A percentile compares a stretch with the other conserved stretches of the same genome.
Conservation (phyloP, 1,140 invertebrate species). For the Dendroctonus valens region DNA sequence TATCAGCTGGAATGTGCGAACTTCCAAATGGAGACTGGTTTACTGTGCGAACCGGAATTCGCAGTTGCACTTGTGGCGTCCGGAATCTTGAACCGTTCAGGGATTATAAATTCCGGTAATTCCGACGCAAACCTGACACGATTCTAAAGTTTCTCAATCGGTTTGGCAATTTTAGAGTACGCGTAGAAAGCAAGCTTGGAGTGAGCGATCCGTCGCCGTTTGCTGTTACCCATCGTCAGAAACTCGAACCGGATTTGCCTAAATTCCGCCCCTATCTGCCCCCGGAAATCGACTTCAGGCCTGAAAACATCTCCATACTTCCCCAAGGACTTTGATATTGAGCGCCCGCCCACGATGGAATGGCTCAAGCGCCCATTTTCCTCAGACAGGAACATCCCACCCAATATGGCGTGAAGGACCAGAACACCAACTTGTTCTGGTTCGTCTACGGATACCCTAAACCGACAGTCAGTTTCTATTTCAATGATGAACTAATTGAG, state of each 20-base stretch:
- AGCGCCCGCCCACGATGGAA: slow-evolving; percentile 77
- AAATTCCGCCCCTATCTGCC: slow-evolving; percentile 77
- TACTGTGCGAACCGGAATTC: slow-evolving; percentile 74
- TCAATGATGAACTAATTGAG: slow-evolving; percentile 79
- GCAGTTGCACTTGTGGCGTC: slow-evolving; percentile 83
- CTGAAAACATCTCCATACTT: slow-evolving; percentile 84
- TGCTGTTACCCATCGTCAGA: slow-evolving; percentile 75
- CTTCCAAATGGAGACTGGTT: slow-evolving; percentile 87
- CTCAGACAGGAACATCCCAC: slow-evolving; percentile 79
- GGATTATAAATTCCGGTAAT: slow-evolving; percentile 77
- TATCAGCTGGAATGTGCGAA: slow-evolving; percentile 93
- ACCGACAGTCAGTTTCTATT: slow-evolving; percentile 84
- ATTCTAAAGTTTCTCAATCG: not conserved
- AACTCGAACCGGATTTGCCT: slow-evolving; percentile 75
- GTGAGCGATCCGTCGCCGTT: slow-evolving; percentile 93
- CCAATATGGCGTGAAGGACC: slow-evolving; percentile 85
- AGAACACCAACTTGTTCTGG: slow-evolving; percentile 85
- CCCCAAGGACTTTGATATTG: slow-evolving; percentile 87
- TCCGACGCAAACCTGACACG: not conserved
- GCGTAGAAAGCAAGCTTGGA: slow-evolving; percentile 96
- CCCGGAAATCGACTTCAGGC: slow-evolving; percentile 80
- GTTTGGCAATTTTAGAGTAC: slow-evolving; percentile 57
- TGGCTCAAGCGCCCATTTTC: slow-evolving; percentile 79
- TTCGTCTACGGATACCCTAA: slow-evolving; percentile 92
- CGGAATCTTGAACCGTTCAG: slow-evolving; percentile 78